phyloP scores from a whole-genome alignment of 2,797 vertebrate species.

The Kryptopterus vitreolus region DNA sequence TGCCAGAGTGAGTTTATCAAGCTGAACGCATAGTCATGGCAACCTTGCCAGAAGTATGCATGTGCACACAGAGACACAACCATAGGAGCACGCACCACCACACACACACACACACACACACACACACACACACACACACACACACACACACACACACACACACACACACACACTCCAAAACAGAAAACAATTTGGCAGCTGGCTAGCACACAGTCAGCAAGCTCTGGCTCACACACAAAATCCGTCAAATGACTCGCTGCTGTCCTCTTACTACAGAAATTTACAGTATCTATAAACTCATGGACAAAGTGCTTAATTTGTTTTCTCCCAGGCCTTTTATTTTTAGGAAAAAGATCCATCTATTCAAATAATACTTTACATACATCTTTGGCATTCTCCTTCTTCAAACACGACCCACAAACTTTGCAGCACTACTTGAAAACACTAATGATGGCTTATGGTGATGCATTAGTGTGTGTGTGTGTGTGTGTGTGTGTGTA shows the following conservation, averaged over 20 bases:
- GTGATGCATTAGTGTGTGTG: neutral
- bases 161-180: neutral
- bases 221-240: neutral
- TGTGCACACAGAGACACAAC: no score
- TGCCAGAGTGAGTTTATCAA: conserved; percentile 5
- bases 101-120: neutral
- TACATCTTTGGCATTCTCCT: neutral
- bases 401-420: neutral
- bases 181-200: neutral
- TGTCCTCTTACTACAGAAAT: neutral
- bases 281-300: neutral
- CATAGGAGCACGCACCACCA: no score
- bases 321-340: neutral
- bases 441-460: neutral
- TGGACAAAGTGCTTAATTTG: neutral
- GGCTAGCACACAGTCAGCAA: conserved; percentile 11
- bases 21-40: neutral
- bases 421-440: neutral
- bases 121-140: conserved; percentile 1
- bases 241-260: neutral
- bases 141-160: conserved; percentile 20
- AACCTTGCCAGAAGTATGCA: conserved; percentile 1
- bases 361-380: neutral
- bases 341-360: neutral
- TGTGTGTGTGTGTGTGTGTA: neutral